Evolutionary conservation across 2,888 invertebrate genomes (phyloP), one percentile per base, ranked within the genome.

Genomic region (Epistrophella euchroma): DNA sequence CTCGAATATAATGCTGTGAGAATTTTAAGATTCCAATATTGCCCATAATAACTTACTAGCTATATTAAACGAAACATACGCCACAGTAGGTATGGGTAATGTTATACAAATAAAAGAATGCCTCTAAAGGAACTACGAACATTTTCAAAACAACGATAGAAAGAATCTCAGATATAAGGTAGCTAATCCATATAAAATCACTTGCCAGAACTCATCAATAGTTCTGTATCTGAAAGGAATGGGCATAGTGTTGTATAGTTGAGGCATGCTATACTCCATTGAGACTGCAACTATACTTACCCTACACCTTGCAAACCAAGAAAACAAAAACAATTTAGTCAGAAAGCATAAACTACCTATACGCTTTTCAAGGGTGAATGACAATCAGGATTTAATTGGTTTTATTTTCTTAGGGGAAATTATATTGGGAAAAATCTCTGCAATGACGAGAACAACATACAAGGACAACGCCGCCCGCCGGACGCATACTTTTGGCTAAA

Each of bases 351-450:
- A 32, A 43, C 45, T 28, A 73, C 37, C 55, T 43, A 64, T 78
- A 56, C 71, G 58, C 47, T 0, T 52, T 79, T 79, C 58, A 60
- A 77, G 77, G 88, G 88, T 76, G 88, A 88, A 88, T 89, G 88
- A 89, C 91, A 91, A 92, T 91, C 91, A 91, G 90, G 88, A 90
- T 90, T 90, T 92, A 91, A 91, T 92, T 91, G 90, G 90, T 90
- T 91, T 90, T 89, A 88, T 90, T 88, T 81, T 66, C 75, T 85
- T 88, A 76, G 75, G 79, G 77, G 82, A 88, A 88, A 73, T 17
- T 68, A 55, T 37, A 40, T 70, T 66, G 76, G 70, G 32, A 85
- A 60, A 17, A 25, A 40, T 60, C 60, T 35, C 40, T 40, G 35
- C 35, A 78, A 72, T 55, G 32, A 58, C 70, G 45, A 77, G 45